Evolutionary conservation across 2,113 vertebrate genomes (phyloP).

Genomic region (Triplophysa tibetana): DNA sequence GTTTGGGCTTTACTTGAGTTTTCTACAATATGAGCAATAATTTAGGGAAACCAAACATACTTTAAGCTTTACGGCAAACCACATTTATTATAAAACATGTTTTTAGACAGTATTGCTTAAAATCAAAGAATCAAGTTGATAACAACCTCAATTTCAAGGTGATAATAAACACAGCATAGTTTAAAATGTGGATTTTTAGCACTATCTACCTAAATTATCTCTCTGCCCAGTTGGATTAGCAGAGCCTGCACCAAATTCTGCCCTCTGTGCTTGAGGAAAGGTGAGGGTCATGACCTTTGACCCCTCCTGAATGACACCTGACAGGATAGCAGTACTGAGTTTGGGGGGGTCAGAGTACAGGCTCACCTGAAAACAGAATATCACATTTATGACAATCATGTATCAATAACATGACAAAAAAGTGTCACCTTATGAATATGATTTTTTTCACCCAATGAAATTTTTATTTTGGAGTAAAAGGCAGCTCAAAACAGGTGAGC

Average conservation of each 20-base stretch:
- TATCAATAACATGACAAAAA: neutral
- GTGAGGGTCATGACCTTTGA: slow-evolving; percentile 76
- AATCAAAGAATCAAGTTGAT: neutral
- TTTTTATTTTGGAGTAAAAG: no score
- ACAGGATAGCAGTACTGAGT: slow-evolving; percentile 66
- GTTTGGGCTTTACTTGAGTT: slow-evolving; percentile 41
- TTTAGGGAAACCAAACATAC: neutral
- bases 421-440: no score
- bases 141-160: no score
- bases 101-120: neutral
- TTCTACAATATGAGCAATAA: slow-evolving; percentile 5
- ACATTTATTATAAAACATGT: neutral
- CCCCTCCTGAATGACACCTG: slow-evolving; percentile 59
- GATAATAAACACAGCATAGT: neutral
- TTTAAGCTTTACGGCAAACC: neutral
- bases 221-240: neutral
- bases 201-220: slow-evolving; percentile 58
- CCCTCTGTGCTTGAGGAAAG: slow-evolving; percentile 75
- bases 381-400: neutral
- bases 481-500: no score
- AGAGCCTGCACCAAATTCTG: slow-evolving; percentile 44
- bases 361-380: slow-evolving; percentile 75
- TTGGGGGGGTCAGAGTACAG: slow-evolving; percentile 77
- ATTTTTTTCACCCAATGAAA: no score
- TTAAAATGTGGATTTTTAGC: no score